Evolutionary conservation across 30 jellyfish, hydroid and myxozoan species (phyloP), one percentile per base, ranked within the genome.

Genomic region (Hydractinia symbiolongicarpus): DNA sequence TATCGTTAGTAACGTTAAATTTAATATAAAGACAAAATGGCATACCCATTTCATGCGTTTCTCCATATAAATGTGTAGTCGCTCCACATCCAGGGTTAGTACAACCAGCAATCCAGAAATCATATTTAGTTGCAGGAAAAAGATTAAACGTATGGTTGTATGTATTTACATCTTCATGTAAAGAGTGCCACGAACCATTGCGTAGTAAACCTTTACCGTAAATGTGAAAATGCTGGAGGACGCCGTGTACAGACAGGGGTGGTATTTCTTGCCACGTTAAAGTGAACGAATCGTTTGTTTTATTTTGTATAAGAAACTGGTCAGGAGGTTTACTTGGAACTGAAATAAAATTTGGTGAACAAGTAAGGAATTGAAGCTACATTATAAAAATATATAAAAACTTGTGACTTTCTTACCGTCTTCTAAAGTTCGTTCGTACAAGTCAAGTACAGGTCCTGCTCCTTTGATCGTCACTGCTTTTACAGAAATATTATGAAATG

Each of bases 251-350:
- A n/a, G 74, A 64, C 4, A 64, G 40, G 7, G 74, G 19, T n/a
- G 74, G 74, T 7, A 64, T 51, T 64, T 44, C 74, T n/a, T 64
- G 19, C 74, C 74, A 64, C 40, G 74, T 64, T 64, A 64, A 64
- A n/a, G 74, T 64, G 7, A 64, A 44, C 40, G 74, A 64, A 64
- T 64, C 74, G 4, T 64, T 64, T 7, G 74, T 64, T 64, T 64
- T 64, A 64, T 64, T 13, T n/a, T 7, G 8, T n/a, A 13, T 51
- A 64, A 13, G 52, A 64, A 64, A 64, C 19, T 64, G 9, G 0
- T 7, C 19, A n/a, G 74, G 74, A 64, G 74, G 74, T 51, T n/a
- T n/a, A 64, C 74, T 64, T 64, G 74, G 74, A 13, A 64, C 74
- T 64, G 40, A 64, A 64, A n/a, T 7, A 13, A 64, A 64, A 30